Base-by-base conservation (phyloP, 2,797 vertebrate species). In the Chaetophractus vellerosus region DNA sequence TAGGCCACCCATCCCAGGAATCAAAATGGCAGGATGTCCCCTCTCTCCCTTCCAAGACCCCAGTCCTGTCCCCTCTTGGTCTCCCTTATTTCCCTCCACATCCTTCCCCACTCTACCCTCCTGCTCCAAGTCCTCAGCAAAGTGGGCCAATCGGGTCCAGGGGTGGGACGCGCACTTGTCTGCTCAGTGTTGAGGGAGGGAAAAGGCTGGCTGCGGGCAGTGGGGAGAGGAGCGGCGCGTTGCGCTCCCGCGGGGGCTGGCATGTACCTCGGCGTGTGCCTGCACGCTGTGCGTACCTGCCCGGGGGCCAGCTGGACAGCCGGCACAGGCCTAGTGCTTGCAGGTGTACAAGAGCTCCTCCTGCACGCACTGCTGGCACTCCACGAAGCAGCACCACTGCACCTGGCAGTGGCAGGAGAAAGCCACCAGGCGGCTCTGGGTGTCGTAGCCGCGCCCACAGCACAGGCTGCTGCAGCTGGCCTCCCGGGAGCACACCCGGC, bases 371-470 rank as follows among this genome's bases (percentile, higher is more conserved):
- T 99, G 99, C 96, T 99, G 99, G 96, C 99, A 99, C 98, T 99
- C 99, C 95, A 99, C 99, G 0, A 99, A 99, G 98, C 99, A 99
- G 98, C 99, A 99, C 99, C 99, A 99, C 97, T 99, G 99, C 69
- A 99, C 99, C 98, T 99, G 99, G 97, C 99, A 99, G 98, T 99
- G 99, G 98, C 99, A 99, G 69, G 99, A 99, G 97, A 99, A 98
- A 92, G 99, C 99, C 91, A 99, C 99, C 98, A 99, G 98, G 68
- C 97, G 99, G 98, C 99, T 99, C 98, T 99, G 99, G 1, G 99
- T 99, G 98, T 99, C 99, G 28, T 99, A 99, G 50, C 99, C 99
- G 0, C 99, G 98, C 14, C 99, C 99, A 1, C 99, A 99, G 98
- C 99, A 99, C 97, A 99, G 98, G 91, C 99, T 99, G 98, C 99